Evolutionary conservation across 2,113 vertebrate genomes (phyloP).

Genomic region (Gasterosteus nipponicus): DNA sequence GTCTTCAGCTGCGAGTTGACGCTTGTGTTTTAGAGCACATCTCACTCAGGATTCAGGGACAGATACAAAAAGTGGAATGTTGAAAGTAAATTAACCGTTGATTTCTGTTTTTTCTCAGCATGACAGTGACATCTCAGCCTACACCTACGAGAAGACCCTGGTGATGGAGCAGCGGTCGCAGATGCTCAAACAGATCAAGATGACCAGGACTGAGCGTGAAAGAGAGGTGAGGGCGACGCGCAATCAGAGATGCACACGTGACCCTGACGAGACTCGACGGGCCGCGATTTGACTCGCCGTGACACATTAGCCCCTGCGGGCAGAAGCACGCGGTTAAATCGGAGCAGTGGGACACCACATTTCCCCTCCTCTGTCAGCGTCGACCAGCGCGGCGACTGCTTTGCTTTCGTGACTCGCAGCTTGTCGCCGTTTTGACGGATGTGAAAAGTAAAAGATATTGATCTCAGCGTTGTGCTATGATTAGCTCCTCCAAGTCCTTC

Average conservation of each 20-base stretch:
- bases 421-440: constrained; percentile 23
- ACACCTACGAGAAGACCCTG: constrained; percentile 98
- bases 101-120: constrained; percentile 79
- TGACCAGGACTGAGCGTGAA: constrained; percentile 96
- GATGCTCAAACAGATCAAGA: constrained; percentile 98
- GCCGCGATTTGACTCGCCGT: constrained; percentile 34
- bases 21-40: neutral
- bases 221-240: constrained; percentile 84
- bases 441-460: constrained; percentile 15
- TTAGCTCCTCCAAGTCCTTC: neutral
- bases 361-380: constrained; percentile 35
- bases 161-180: constrained; percentile 98
- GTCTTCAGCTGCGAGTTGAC: neutral
- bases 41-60: neutral
- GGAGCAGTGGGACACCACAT: constrained; percentile 51
- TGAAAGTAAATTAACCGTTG: neutral
- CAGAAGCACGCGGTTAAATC: constrained; percentile 43
- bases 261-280: constrained; percentile 37
- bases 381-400: constrained; percentile 6
- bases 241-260: constrained; percentile 17
- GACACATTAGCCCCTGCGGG: constrained; percentile 53
- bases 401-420: constrained; percentile 26
- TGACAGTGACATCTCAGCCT: constrained; percentile 97
- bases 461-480: constrained; percentile 20
- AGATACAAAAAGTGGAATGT: neutral